Conservation (phyloP, 2,113 vertebrate species). For the Haemorhous mexicanus region DNA sequence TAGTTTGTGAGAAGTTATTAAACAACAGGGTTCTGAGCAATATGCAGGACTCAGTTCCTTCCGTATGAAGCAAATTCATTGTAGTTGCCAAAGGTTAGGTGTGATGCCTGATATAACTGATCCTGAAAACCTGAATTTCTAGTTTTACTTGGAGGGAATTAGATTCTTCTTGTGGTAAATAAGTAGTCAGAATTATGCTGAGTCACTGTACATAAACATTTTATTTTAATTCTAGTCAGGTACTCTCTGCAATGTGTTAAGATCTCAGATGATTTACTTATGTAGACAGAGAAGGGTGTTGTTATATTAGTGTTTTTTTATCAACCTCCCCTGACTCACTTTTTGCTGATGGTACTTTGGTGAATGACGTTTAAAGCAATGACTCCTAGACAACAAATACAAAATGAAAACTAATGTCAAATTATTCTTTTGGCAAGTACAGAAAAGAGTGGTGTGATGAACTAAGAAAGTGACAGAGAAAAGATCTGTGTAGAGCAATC, state of each 20-base stretch:
- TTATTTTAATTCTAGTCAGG: not conserved
- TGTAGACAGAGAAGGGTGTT: not conserved
- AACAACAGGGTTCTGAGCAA: not conserved
- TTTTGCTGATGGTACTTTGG: not conserved
- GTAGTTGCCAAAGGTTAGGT: not conserved
- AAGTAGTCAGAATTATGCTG: conserved; percentile 9
- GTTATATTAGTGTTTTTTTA: not conserved
- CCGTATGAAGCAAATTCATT: not conserved
- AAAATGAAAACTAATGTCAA: not conserved
- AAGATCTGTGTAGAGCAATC: not conserved
- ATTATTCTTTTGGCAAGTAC: not conserved
- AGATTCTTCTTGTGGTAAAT: conserved; percentile 5
- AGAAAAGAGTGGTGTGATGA: not conserved
- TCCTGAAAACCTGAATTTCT: conserved; percentile 34
- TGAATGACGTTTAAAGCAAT: not conserved
- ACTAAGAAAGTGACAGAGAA: not conserved
- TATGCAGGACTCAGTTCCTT: not conserved
- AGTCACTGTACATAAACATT: not conserved
- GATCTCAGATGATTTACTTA: not conserved
- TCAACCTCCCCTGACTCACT: not conserved
- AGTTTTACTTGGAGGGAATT: not conserved
- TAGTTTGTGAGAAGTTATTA: not conserved
- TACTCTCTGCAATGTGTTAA: not conserved
- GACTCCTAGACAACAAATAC: not conserved
- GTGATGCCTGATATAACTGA: not conserved